Conservation (phyloP, 2,797 vertebrate genomes). For the Buceros bicornis region DNA sequence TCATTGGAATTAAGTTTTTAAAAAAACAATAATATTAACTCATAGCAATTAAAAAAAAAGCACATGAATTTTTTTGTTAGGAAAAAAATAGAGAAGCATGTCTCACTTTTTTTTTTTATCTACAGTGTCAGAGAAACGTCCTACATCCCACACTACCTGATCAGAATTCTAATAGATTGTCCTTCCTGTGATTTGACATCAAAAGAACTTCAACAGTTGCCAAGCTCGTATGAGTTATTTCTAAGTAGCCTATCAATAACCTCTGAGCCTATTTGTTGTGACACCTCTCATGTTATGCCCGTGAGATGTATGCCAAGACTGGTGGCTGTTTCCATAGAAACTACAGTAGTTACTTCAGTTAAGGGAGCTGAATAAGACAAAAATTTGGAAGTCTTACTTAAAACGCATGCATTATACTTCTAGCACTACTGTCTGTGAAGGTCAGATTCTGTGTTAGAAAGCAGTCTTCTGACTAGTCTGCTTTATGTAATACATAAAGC, state of each 20-base stretch:
- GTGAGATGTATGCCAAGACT: not conserved
- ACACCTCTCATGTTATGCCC: constrained; percentile 50
- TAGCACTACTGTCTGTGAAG: not conserved
- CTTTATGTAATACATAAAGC: not conserved
- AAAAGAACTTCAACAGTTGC: constrained; percentile 32
- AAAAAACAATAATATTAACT: not conserved
- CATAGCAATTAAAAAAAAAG: not conserved
- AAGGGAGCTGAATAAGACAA: not conserved
- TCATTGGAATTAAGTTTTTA: not conserved
- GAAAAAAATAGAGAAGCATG: not conserved
- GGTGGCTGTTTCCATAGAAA: constrained; percentile 56
- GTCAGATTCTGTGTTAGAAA: constrained; percentile 2
- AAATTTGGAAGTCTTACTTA: constrained; percentile 40
- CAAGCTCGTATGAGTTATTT: constrained; percentile 70
- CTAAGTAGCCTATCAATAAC: constrained; percentile 67
- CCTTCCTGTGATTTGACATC: constrained; percentile 1
- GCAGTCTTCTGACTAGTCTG: not conserved
- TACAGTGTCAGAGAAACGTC: not conserved
- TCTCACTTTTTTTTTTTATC: not conserved
- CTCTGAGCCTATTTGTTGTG: constrained; percentile 74
- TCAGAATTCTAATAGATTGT: not conserved
- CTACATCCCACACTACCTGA: not conserved
- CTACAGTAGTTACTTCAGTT: not conserved
- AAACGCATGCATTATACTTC: not conserved
- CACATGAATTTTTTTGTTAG: not conserved